Conservation (phyloP, 1,140 invertebrate species). For the Coenobita brevimanus region DNA sequence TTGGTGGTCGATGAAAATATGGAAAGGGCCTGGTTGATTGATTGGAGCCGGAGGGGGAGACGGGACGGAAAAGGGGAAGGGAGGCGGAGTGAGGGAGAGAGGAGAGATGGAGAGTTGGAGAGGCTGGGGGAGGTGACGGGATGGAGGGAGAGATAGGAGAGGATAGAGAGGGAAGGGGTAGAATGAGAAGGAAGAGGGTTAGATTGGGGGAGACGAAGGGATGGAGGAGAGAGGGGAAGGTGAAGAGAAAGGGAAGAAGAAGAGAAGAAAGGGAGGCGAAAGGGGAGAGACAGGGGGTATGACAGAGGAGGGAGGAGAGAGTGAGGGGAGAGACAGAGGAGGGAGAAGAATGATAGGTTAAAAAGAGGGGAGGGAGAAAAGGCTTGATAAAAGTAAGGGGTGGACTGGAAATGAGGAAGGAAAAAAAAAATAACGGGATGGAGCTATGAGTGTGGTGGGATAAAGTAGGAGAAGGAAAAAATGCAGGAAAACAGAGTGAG, state of each 20-base stretch:
- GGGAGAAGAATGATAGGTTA: background rate
- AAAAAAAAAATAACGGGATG: background rate
- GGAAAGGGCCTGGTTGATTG: background rate
- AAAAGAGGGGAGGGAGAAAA: background rate
- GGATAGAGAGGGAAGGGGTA: background rate
- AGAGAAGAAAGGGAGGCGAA: background rate
- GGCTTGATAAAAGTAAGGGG: background rate
- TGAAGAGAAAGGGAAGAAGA: background rate
- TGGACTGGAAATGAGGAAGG: background rate
- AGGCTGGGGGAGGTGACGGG: background rate
- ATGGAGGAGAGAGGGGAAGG: background rate
- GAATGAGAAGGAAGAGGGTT: background rate
- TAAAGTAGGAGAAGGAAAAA: background rate
- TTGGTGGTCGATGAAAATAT: too few relatives aligned
- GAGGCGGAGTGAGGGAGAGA: background rate
- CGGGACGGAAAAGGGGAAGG: background rate
- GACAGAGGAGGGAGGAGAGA: background rate
- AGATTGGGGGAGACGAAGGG: background rate
- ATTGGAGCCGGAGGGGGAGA: background rate
- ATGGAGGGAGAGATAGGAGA: background rate
- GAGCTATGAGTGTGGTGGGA: background rate
- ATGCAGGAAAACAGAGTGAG: too few relatives aligned
- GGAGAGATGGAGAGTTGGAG: background rate
- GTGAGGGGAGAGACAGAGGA: background rate
- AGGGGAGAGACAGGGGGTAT: background rate